A percentile compares a stretch with the other conserved stretches of the same genome.
Evolutionary conservation across 1,140 invertebrate genomes (phyloP).

Genomic region (Plutomurus gul): DNA sequence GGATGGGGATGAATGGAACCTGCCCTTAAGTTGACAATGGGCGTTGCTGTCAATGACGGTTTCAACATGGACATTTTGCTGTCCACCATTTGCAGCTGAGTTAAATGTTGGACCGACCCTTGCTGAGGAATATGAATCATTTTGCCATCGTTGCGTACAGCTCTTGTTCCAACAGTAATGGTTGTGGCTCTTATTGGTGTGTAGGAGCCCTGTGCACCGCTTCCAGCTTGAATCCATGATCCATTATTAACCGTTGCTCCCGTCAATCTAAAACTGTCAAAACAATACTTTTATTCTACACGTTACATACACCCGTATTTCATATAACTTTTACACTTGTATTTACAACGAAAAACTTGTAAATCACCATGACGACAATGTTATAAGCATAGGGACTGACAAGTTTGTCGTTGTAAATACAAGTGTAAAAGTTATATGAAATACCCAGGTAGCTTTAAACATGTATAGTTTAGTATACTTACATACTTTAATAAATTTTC

Average conservation of each 20-base stretch:
- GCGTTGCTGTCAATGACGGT: slow-evolving; percentile 41
- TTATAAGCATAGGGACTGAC: too few relatives aligned
- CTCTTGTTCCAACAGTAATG: slow-evolving; percentile 42
- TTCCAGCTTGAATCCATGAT: slow-evolving; percentile 48
- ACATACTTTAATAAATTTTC: neutral
- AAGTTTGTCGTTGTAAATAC: too few relatives aligned
- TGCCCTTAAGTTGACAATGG: slow-evolving; percentile 43
- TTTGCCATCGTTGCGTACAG: slow-evolving; percentile 49
- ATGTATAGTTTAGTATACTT: too few relatives aligned
- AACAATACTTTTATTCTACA: neutral
- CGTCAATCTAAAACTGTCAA: slow-evolving; percentile 38
- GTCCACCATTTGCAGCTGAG: slow-evolving; percentile 53
- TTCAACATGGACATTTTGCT: slow-evolving; percentile 48
- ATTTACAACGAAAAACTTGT: too few relatives aligned
- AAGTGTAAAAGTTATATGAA: too few relatives aligned
- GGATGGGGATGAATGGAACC: slow-evolving; percentile 40
- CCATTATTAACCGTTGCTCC: slow-evolving; percentile 50
- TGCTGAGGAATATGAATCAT: slow-evolving; percentile 53
- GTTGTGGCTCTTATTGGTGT: slow-evolving; percentile 37
- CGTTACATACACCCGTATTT: neutral
- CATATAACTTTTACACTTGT: too few relatives aligned
- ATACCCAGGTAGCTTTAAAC: too few relatives aligned
- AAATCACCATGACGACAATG: too few relatives aligned
- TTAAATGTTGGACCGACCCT: slow-evolving; percentile 47
- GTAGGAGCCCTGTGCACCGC: slow-evolving; percentile 22